These are phyloP conservation scores for Cenopis cana DNA, from an alignment of 2,888 invertebrate genomes.

Conservation along the genomic window DNA sequence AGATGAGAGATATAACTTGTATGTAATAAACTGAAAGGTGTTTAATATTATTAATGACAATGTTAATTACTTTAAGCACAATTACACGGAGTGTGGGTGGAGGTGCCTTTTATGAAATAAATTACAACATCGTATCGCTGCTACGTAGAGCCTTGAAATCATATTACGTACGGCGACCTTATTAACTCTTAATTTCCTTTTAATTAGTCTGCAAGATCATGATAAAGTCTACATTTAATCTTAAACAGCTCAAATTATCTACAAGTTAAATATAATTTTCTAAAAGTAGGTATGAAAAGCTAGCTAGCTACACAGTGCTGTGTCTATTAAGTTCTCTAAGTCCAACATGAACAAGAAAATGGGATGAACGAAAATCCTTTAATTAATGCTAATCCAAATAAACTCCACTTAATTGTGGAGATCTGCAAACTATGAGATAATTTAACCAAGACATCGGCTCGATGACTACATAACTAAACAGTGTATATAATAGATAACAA, in stretches of 20 bases:
- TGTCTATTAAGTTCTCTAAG: neutral
- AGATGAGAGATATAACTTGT: conserved; percentile 50
- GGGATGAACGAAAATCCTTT: neutral
- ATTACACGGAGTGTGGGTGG: conserved; percentile 50
- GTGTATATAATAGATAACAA: neutral
- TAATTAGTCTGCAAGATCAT: neutral
- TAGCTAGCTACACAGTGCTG: neutral
- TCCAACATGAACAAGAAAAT: neutral
- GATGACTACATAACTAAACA: neutral
- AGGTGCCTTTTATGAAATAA: conserved; percentile 60
- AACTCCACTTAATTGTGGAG: neutral
- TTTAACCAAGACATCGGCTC: too few relatives aligned
- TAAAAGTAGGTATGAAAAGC: neutral
- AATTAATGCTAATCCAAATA: neutral
- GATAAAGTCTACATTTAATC: neutral
- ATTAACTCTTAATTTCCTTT: conserved; percentile 23
- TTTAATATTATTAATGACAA: conserved; percentile 61
- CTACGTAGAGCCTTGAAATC: neutral
- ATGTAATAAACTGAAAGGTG: conserved; percentile 54
- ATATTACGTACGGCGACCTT: conserved; percentile 14
- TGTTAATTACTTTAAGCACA: conserved; percentile 64
- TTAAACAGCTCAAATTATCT: neutral
- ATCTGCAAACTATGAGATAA: too few relatives aligned
- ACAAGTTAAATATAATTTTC: neutral
- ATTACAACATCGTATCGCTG: conserved; percentile 50